Percentiles rank a stretch among this genome's conserved stretches.
Conservation (phyloP, 1,140 invertebrate genomes). For the Venturia canescens region DNA sequence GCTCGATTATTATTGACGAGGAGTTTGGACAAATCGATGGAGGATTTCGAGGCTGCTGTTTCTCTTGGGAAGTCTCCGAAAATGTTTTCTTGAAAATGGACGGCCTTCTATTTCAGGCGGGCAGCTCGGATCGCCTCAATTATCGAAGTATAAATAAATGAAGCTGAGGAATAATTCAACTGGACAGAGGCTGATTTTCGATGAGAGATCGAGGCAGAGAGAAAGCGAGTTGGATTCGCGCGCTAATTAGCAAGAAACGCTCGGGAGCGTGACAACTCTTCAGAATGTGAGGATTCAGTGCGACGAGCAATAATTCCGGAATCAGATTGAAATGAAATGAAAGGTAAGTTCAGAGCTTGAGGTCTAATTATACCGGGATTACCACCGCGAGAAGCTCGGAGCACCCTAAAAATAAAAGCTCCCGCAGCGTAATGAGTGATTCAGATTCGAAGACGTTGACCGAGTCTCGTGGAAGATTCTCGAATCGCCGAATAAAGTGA, state of each 20-base stretch:
- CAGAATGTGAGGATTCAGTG: neutral
- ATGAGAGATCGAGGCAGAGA: no score
- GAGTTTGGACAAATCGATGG: no score
- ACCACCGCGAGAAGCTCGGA: neutral
- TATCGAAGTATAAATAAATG: neutral
- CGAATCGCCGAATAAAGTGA: neutral
- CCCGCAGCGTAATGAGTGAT: neutral
- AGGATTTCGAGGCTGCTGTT: no score
- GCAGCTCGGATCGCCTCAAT: neutral
- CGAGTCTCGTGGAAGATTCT: neutral
- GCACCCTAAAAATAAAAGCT: neutral
- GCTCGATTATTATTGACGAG: no score
- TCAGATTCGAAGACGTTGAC: neutral
- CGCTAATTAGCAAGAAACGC: no score
- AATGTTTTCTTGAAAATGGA: neutral
- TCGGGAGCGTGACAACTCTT: neutral
- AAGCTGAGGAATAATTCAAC: neutral
- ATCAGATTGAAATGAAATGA: neutral
- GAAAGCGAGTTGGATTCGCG: no score
- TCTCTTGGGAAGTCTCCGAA: neutral
- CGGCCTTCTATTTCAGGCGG: neutral
- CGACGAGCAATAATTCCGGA: neutral
- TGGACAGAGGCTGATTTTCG: neutral
- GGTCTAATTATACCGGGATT: neutral
- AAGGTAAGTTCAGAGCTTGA: neutral